phyloP scores from a whole-genome alignment of 2,888 invertebrate species.

The Syrphus vitripennis region DNA sequence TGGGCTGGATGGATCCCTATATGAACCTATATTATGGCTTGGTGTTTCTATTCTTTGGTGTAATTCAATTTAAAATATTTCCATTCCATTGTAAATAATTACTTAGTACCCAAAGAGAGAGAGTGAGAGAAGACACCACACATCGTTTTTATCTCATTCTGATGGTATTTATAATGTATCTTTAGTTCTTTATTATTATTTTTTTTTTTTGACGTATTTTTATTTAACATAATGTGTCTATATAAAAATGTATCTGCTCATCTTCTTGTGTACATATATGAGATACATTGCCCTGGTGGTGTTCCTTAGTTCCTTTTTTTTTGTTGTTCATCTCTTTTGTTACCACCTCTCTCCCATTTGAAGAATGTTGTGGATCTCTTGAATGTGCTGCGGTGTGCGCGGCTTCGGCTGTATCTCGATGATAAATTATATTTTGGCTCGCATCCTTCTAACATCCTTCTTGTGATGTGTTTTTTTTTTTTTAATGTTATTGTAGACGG shows the following conservation, averaged over 20 bases:
- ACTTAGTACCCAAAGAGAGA: too few relatives aligned
- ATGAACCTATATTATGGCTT: not conserved
- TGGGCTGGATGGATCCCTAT: not conserved
- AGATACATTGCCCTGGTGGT: constrained; percentile 49
- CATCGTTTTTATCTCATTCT: constrained; percentile 60
- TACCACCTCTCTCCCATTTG: constrained; percentile 47
- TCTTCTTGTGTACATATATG: constrained; percentile 1
- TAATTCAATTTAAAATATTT: constrained; percentile 69
- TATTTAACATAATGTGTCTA: constrained; percentile 38
- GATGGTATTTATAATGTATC: not conserved
- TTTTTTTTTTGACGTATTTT: constrained; percentile 4
- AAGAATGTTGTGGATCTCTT: constrained; percentile 35
- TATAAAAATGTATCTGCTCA: constrained; percentile 55
- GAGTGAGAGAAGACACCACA: too few relatives aligned
- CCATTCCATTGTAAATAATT: constrained; percentile 70
- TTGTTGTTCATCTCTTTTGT: constrained; percentile 51
- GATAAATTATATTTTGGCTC: constrained; percentile 71
- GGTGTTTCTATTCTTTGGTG: constrained; percentile 44
- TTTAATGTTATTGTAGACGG: constrained; percentile 43
- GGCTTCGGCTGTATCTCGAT: constrained; percentile 61
- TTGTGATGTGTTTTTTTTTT: constrained; percentile 11
- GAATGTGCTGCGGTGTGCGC: constrained; percentile 10
- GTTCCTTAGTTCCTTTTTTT: constrained; percentile 5
- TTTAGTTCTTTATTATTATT: not conserved
- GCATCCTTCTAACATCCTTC: constrained; percentile 70